These are phyloP conservation scores for Carassius auratus DNA, from an alignment of 2,113 vertebrate species.

Conservation along the genomic window DNA sequence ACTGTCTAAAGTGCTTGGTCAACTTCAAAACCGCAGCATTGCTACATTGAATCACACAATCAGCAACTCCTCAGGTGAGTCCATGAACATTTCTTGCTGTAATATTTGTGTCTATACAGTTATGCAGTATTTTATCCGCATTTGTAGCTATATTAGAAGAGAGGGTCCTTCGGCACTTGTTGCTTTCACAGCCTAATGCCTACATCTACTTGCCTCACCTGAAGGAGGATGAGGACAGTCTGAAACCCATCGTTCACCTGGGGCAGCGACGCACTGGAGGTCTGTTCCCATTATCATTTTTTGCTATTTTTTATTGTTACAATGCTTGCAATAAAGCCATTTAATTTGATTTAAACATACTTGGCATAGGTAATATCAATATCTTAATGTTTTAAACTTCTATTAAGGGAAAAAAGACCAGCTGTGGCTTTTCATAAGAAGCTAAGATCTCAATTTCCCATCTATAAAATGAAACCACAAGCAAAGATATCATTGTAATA, in stretches of 20 bases:
- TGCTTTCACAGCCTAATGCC: constrained; percentile 8
- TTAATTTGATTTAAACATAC: neutral
- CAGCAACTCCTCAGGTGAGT: constrained; percentile 13
- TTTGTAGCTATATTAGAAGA: constrained; percentile 3
- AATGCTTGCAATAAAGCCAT: neutral
- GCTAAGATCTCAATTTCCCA: too few relatives aligned
- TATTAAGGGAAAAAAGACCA: too few relatives aligned
- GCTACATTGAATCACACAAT: neutral
- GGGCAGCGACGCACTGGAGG: constrained; percentile 47
- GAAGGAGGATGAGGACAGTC: constrained; percentile 19
- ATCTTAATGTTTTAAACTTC: too few relatives aligned
- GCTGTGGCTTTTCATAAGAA: too few relatives aligned
- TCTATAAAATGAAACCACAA: neutral
- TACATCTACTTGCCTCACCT: constrained; percentile 54
- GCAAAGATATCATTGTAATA: neutral
- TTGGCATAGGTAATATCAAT: too few relatives aligned
- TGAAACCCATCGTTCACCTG: constrained; percentile 46
- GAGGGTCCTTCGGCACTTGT: neutral
- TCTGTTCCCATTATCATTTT: constrained; percentile 25
- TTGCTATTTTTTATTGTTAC: neutral
- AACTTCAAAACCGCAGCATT: constrained; percentile 30
- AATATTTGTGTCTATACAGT: neutral
- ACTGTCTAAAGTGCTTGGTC: constrained; percentile 30
- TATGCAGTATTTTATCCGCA: neutral
- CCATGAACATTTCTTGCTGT: neutral